Evolutionary conservation across 1,140 invertebrate species (phyloP).

Genomic region (Aphaenogaster rudis): DNA sequence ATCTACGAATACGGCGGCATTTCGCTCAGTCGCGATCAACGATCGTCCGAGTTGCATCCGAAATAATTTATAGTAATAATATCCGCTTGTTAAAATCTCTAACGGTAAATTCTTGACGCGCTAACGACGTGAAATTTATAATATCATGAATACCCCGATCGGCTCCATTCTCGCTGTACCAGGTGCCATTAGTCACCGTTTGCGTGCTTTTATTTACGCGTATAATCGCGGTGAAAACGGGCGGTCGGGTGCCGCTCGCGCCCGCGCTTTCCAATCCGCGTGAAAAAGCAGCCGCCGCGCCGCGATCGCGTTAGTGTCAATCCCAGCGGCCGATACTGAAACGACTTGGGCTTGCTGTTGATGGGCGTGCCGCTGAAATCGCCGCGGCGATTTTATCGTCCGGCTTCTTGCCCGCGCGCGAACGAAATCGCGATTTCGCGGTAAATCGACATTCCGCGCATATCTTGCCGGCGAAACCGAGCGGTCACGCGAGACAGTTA

Average conservation of each 20-base stretch:
- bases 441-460: conserved; percentile 60
- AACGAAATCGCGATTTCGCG: conserved; percentile 61
- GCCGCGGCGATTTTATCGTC: conserved; percentile 56
- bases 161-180: neutral
- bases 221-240: conserved; percentile 53
- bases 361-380: conserved; percentile 60
- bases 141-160: neutral
- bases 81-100: neutral
- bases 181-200: conserved; percentile 27
- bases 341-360: conserved; percentile 12
- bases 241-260: conserved; percentile 10
- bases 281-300: conserved; percentile 27
- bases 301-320: conserved; percentile 54
- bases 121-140: conserved; percentile 18
- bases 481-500: conserved; percentile 10
- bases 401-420: conserved; percentile 48
- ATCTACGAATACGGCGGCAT: neutral
- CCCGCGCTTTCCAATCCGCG: conserved; percentile 52
- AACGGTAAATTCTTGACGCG: neutral
- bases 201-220: conserved; percentile 47
- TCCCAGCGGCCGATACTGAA: conserved; percentile 45
- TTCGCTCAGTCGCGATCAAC: neutral
- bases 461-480: conserved; percentile 32
- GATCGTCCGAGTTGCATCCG: neutral
- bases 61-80: neutral